Evolutionary conservation across 2,113 vertebrate genomes (phyloP).

Genomic region (Macquaria australasica): DNA sequence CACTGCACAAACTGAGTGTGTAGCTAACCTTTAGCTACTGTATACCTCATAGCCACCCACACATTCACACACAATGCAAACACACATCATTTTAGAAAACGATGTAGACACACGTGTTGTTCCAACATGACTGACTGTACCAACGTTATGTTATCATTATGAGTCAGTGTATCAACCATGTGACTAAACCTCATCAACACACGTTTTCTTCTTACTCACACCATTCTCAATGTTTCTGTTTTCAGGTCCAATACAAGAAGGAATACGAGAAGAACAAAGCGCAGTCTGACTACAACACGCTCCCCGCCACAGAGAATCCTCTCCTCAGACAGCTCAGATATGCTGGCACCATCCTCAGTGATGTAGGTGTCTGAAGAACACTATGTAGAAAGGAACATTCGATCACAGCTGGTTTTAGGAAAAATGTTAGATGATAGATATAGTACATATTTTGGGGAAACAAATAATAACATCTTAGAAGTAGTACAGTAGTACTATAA

Average conservation of each 20-base stretch:
- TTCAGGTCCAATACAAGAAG: conserved; percentile 94
- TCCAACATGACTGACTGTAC: not conserved
- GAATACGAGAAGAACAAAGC: conserved; percentile 94
- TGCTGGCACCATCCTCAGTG: conserved; percentile 90
- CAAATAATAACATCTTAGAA: too few species aligned
- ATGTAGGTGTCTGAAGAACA: conserved; percentile 85
- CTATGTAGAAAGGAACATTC: not conserved
- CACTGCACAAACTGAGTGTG: conserved; percentile 3
- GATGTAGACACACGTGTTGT: not conserved
- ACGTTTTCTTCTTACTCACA: not conserved
- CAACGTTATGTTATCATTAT: not conserved
- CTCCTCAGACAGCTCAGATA: conserved; percentile 91
- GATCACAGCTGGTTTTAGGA: not conserved
- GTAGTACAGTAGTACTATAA: not conserved
- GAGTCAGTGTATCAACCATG: not conserved
- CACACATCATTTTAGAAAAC: conserved; percentile 19
- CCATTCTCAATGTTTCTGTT: conserved; percentile 49
- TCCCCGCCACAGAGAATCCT: conserved; percentile 96
- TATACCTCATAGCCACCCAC: conserved; percentile 29
- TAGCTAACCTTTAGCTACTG: not conserved
- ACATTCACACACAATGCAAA: conserved; percentile 20
- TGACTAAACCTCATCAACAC: not conserved
- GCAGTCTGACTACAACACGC: conserved; percentile 91
- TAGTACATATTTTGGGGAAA: not conserved
- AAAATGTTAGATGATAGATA: not conserved